These are phyloP conservation scores for Chanos chanos DNA, from an alignment of 2,797 vertebrate species.

Conservation along the genomic window DNA sequence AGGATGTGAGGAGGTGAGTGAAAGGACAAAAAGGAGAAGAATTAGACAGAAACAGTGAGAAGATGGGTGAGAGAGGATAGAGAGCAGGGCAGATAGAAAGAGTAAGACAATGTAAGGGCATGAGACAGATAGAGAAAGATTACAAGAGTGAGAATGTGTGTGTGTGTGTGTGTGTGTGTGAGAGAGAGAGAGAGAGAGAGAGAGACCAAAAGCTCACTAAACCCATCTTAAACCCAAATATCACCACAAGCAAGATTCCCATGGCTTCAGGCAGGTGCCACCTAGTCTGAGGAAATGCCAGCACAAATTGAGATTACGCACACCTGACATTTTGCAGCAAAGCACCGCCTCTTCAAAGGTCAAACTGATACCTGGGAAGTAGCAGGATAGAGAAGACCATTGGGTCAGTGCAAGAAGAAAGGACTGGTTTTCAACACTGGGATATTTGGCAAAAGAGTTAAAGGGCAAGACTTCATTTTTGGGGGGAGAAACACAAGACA, in stretches of 20 bases:
- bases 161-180: not conserved
- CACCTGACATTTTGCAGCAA: slow-evolving; percentile 66
- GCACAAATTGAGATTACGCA: slow-evolving; percentile 61
- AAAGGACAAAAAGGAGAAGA: too few species aligned
- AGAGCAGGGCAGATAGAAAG: too few species aligned
- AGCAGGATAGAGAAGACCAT: slow-evolving; percentile 7
- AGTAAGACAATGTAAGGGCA: slow-evolving; percentile 12
- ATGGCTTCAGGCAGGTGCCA: slow-evolving; percentile 26
- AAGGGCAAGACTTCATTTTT: too few species aligned
- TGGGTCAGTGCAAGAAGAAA: slow-evolving; percentile 24
- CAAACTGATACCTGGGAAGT: slow-evolving; percentile 58
- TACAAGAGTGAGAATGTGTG: slow-evolving; percentile 4
- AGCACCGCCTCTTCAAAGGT: slow-evolving; percentile 58
- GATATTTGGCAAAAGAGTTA: too few species aligned
- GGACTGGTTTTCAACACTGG: too few species aligned
- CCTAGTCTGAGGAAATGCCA: slow-evolving; percentile 61
- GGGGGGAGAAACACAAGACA: too few species aligned
- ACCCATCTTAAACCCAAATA: slow-evolving; percentile 12
- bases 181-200: not conserved
- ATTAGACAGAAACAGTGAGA: too few species aligned
- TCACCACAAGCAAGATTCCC: slow-evolving; percentile 1
- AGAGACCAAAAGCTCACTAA: slow-evolving; percentile 4
- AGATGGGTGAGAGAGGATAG: too few species aligned
- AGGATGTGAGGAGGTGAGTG: too few species aligned
- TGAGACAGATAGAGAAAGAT: slow-evolving; percentile 16